Evolutionary conservation across 2,797 vertebrate genomes (phyloP), one percentile per base, ranked within the genome.

Genomic region (Lutjanus argentimaculatus): DNA sequence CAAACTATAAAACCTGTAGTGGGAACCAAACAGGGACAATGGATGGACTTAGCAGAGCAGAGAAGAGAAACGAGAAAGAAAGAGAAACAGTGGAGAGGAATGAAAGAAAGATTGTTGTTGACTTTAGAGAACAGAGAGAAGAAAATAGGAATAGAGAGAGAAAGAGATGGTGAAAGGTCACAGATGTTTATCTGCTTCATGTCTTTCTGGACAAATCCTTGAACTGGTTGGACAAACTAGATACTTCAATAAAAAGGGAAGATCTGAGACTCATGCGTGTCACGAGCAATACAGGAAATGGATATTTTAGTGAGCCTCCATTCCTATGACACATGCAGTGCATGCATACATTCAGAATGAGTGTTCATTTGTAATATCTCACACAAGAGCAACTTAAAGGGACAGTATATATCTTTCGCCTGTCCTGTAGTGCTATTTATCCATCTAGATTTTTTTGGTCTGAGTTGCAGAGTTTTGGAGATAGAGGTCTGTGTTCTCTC

Each of bases 1-100:
- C 64, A 69, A 77, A 69, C 85, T 84, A 72, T 82, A 52, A 90
- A 91, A 83, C 73, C 83, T 91, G 82, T 67, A 83, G 78, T 75
- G 87, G 89, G 79, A 91, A 89, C 85, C 80, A 80, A 88, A 80
- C 42, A 55, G 58, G 90, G 82, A 90, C 89, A 92, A 89, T 77
- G 71, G 77, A 73, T 21, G 52, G 80, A 80, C 52, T 67, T 70
- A 77, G 72, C 61, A 79, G 48, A n/a, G 22, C 55, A 65, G 57
- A 63, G 67, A 21, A 58, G 42, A 48, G 51, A 46, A 48, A 15
- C 15, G 46, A 51, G 52, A 53, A 65, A 51, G 43, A 74, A 56
- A 75, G 19, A 57, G 52, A 62, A 77, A 63, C 6, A 7, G 3
- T 19, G 52, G 2, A 21, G 40, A 56, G 1, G 22, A 57, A 19